Percentiles rank a stretch among this genome's conserved stretches.
Conservation (phyloP, 2,797 vertebrate genomes). For the Clamator glandarius region DNA sequence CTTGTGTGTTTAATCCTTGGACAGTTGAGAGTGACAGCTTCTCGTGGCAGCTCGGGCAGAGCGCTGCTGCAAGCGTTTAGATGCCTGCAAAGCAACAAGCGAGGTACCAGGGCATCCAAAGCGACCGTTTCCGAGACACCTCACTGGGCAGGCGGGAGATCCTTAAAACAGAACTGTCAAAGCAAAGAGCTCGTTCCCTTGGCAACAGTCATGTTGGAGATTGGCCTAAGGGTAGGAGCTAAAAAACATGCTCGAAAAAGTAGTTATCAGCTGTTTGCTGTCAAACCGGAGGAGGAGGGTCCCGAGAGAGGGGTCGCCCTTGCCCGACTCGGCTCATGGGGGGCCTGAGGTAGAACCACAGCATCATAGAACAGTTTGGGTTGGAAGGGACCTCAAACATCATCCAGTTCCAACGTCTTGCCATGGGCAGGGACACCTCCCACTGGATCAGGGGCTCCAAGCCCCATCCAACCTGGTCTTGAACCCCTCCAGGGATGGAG, state of each 20-base stretch:
- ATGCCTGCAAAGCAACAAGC: neutral
- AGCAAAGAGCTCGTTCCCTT: conserved; percentile 60
- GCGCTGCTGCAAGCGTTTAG: neutral
- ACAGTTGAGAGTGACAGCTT: rapidly evolving
- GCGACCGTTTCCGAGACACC: neutral
- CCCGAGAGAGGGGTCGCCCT: neutral
- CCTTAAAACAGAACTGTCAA: conserved; percentile 59
- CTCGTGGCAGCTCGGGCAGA: neutral
- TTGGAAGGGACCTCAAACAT: too few relatives aligned
- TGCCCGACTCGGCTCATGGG: neutral
- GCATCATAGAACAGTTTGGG: too few relatives aligned
- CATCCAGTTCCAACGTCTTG: too few relatives aligned
- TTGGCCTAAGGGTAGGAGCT: conserved; percentile 55
- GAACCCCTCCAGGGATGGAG: too few relatives aligned
- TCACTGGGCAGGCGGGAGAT: conserved; percentile 35
- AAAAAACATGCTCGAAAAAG: neutral
- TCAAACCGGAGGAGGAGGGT: neutral
- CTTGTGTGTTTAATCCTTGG: neutral
- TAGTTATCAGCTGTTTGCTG: neutral
- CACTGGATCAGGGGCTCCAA: too few relatives aligned
- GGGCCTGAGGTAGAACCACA: too few relatives aligned
- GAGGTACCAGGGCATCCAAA: neutral
- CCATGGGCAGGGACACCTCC: too few relatives aligned
- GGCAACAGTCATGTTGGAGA: conserved; percentile 52
- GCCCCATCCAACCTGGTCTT: too few relatives aligned